Base-by-base conservation (phyloP, 2,888 invertebrate species). In the Volucella bombylans region DNA sequence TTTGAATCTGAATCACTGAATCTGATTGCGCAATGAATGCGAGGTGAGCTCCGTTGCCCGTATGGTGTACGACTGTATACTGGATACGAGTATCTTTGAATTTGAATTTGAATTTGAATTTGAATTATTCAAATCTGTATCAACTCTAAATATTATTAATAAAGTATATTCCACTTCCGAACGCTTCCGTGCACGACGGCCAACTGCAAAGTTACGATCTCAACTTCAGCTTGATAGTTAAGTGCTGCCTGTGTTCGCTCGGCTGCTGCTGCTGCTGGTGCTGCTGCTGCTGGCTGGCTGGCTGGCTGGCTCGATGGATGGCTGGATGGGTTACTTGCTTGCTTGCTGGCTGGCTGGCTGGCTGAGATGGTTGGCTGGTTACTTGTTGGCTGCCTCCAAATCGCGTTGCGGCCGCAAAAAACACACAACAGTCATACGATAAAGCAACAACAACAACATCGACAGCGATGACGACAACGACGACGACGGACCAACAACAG, bases 111-210 rank as follows among this genome's bases (percentile, higher is more conserved):
- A n/a, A n/a, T 31, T 31, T 6, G 31, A 31, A 31, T 31, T 77
- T 85, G 76, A 85, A 85, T 85, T 85, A 85, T 85, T 85, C 85
- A 85, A 85, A 85, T 85, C 72, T 85, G 81, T 81, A 81, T 85
- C 81, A 82, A 72, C 80, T 82, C 85, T 89, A 90, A 90, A 91
- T 90, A 91, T 90, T 91, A 91, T 91, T 91, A 91, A 91, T 90
- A 91, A 91, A 91, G 90, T 91, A 91, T 91, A 91, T 91, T 90
- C 89, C 91, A 91, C 91, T 91, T 91, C 92, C 91, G 91, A 91
- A 91, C 92, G 91, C 91, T 91, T 91, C 92, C 91, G 92, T 91
- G 91, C 91, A 90, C 91, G 89, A 91, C 90, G 91, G 91, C 90
- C 91, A 91, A 91, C 91, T 91, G 91, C 91, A 91, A 90, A 91